These are phyloP conservation scores for Prosapia bicincta DNA, from an alignment of 2,888 invertebrate species.

Conservation along the genomic window DNA sequence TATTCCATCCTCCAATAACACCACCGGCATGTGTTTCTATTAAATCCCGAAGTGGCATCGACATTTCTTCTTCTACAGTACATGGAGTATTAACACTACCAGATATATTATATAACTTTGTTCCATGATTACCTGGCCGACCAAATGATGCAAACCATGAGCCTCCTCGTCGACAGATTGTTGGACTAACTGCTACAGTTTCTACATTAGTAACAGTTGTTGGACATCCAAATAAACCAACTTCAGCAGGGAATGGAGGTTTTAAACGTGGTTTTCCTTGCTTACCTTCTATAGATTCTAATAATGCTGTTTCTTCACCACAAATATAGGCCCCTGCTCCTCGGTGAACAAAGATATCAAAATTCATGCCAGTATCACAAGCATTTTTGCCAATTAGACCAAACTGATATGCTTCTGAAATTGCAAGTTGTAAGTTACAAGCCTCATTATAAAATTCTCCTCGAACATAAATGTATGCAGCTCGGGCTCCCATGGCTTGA, in stretches of 20 bases:
- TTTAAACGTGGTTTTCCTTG: constrained; percentile 2
- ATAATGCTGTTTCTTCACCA: constrained; percentile 5
- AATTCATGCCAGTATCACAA: neutral
- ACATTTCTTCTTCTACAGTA: constrained; percentile 64
- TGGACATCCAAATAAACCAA: neutral
- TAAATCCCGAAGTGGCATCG: constrained; percentile 55
- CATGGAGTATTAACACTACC: constrained; percentile 60
- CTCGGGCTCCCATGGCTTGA: neutral
- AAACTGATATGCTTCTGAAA: neutral
- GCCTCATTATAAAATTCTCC: neutral
- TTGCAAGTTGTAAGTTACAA: neutral
- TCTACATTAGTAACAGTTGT: neutral
- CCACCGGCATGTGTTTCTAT: constrained; percentile 61
- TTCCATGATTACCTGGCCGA: constrained; percentile 57
- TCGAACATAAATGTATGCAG: neutral
- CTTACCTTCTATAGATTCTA: neutral
- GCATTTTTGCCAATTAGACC: neutral
- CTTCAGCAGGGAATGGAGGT: constrained; percentile 1
- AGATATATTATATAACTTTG: constrained; percentile 61
- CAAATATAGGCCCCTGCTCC: constrained; percentile 3
- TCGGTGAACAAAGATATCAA: neutral
- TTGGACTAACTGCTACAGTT: neutral
- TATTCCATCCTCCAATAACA: constrained; percentile 63
- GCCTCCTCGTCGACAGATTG: neutral
- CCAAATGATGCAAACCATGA: constrained; percentile 60